Percentiles rank a stretch among this genome's conserved stretches.
These are phyloP conservation scores for Coryphaenoides rupestris DNA, from an alignment of 2,113 vertebrate species.

Conservation along the genomic window DNA sequence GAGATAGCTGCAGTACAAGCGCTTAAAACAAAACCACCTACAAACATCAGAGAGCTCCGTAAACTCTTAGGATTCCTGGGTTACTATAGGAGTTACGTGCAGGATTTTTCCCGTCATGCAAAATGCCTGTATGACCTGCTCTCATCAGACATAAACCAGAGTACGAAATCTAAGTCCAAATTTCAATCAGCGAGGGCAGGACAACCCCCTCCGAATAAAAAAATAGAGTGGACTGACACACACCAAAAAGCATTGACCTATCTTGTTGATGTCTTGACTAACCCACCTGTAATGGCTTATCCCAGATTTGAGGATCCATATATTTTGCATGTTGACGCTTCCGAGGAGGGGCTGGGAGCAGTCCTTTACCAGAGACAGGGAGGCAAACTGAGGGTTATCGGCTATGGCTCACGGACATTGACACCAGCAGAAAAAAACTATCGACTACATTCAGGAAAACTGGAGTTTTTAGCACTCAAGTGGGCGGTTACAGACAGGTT, in stretches of 20 bases:
- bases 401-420: constrained; percentile 1
- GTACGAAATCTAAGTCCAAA: neutral
- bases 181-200: neutral
- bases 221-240: neutral
- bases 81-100: constrained; percentile 5
- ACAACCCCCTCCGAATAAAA: neutral
- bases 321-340: constrained; percentile 2
- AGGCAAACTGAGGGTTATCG: constrained; percentile 5
- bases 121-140: constrained; percentile 4
- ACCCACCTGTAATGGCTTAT: constrained; percentile 5
- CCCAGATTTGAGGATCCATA: constrained; percentile 8
- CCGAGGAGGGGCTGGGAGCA: constrained; percentile 1
- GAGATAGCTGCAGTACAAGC: constrained; percentile 2
- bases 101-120: constrained; percentile 4
- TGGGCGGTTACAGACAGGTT: constrained; percentile 5
- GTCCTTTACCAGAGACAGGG: constrained; percentile 8
- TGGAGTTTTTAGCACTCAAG: neutral
- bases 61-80: constrained; percentile 1
- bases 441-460: neutral
- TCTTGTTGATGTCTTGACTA: constrained; percentile 1
- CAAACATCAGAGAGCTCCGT: neutral
- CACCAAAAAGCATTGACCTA: neutral
- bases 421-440: constrained; percentile 11
- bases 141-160: neutral
- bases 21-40: neutral